A percentile compares a stretch with the other conserved stretches of the same genome.
Conservation (phyloP, 2,888 invertebrate species). For the Caenorhabditis virilis region DNA sequence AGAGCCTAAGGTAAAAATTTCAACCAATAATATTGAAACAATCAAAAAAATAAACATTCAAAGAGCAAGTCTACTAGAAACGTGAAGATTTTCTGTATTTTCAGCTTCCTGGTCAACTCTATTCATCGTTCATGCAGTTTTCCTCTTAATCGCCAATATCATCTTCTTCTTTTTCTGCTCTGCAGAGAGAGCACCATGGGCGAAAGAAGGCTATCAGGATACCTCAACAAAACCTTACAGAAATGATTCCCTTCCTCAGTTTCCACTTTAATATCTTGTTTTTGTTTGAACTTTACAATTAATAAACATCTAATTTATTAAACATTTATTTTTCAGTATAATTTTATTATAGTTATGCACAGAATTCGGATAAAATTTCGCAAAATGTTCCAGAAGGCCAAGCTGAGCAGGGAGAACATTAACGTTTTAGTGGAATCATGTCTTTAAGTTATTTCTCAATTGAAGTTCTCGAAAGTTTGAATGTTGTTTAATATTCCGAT, state of each 20-base stretch:
- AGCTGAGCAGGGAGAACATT: conserved; percentile 1
- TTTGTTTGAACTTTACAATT: not conserved
- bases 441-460: too few species aligned
- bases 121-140: conserved; percentile 47
- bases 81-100: not conserved
- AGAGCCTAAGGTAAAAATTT: too few species aligned
- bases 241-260: conserved; percentile 51
- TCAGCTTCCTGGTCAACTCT: conserved; percentile 47
- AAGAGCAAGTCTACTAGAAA: not conserved
- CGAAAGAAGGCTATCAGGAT: conserved; percentile 50
- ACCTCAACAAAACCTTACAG: conserved; percentile 50
- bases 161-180: conserved; percentile 48
- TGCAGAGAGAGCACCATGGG: conserved; percentile 48
- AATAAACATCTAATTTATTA: not conserved
- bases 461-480: too few species aligned
- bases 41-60: too few species aligned
- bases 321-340: too few species aligned
- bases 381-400: conserved; percentile 8
- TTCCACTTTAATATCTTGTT: conserved; percentile 38
- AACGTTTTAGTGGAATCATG: too few species aligned
- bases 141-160: conserved; percentile 45
- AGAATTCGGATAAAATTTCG: conserved; percentile 15
- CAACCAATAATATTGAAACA: too few species aligned
- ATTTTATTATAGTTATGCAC: conserved; percentile 11
- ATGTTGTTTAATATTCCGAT: too few species aligned